Evolutionary conservation across 2,797 vertebrate genomes (phyloP).

Genomic region (Enteromius viviparus): DNA sequence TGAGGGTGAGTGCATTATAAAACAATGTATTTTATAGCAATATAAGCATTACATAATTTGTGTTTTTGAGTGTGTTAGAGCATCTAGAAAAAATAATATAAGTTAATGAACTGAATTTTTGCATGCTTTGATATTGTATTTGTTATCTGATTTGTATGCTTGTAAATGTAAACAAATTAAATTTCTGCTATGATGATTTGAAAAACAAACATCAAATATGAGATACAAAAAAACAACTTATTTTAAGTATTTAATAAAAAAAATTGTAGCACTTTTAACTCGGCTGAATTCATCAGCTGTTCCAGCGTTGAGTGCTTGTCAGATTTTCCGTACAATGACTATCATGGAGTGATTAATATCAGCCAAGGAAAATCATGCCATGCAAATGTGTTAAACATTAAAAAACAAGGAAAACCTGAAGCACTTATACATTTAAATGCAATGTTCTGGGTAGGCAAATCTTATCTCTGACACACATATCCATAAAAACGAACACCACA

Average conservation of each 20-base stretch:
- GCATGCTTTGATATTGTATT: neutral
- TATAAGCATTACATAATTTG: neutral
- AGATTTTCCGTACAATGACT: neutral
- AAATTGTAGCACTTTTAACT: neutral
- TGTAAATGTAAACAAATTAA: neutral
- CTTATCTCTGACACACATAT: neutral
- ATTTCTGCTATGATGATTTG: neutral
- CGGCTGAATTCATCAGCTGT: neutral
- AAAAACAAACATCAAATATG: neutral
- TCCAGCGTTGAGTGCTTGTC: neutral
- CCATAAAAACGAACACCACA: neutral
- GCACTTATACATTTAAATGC: neutral
- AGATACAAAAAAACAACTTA: neutral
- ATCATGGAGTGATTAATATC: neutral
- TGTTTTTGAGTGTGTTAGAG: neutral
- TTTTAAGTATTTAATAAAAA: neutral
- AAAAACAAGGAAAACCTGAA: slow-evolving; percentile 9
- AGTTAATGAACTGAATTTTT: neutral
- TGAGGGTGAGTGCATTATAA: neutral
- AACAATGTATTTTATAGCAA: neutral
- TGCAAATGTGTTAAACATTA: neutral
- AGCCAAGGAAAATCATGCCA: neutral
- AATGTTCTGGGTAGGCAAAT: neutral
- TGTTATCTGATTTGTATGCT: neutral
- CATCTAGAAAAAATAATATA: too few species aligned